Percentiles rank a stretch among this genome's conserved stretches.
Evolutionary conservation across 2,888 invertebrate species (phyloP).

Genomic region (Andrena minutula): DNA sequence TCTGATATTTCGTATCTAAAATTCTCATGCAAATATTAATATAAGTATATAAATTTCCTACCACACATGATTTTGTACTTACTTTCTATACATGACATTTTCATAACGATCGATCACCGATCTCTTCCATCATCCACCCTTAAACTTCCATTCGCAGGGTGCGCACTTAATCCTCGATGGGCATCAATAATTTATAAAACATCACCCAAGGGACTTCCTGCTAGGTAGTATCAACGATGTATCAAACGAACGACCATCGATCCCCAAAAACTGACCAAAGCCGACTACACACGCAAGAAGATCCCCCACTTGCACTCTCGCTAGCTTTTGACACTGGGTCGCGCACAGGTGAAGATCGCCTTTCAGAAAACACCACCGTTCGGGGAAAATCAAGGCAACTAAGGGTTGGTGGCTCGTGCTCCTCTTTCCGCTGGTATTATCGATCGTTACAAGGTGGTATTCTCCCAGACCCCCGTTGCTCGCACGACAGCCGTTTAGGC

Average conservation of each 20-base stretch:
- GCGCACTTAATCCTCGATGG: slow-evolving; percentile 11
- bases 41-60: too few species aligned
- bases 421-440: slow-evolving; percentile 56
- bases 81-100: slow-evolving; percentile 1
- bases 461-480: slow-evolving; percentile 36
- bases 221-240: background rate
- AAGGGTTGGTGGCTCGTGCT: slow-evolving; percentile 21
- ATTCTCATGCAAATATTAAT: too few species aligned
- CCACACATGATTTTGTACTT: background rate
- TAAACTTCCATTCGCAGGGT: slow-evolving; percentile 12
- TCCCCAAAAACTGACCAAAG: background rate
- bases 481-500: slow-evolving; percentile 68
- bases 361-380: slow-evolving; percentile 37
- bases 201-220: background rate
- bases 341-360: too few species aligned
- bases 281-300: background rate
- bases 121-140: slow-evolving; percentile 29
- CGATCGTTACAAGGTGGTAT: slow-evolving; percentile 55
- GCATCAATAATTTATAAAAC: slow-evolving; percentile 6
- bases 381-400: slow-evolving; percentile 6
- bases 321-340: background rate
- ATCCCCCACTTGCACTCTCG: background rate
- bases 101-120: slow-evolving; percentile 27
- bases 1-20: too few species aligned
- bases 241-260: background rate